These are phyloP conservation scores for Columba janthina DNA, from an alignment of 2,113 vertebrate genomes.

Conservation along the genomic window DNA sequence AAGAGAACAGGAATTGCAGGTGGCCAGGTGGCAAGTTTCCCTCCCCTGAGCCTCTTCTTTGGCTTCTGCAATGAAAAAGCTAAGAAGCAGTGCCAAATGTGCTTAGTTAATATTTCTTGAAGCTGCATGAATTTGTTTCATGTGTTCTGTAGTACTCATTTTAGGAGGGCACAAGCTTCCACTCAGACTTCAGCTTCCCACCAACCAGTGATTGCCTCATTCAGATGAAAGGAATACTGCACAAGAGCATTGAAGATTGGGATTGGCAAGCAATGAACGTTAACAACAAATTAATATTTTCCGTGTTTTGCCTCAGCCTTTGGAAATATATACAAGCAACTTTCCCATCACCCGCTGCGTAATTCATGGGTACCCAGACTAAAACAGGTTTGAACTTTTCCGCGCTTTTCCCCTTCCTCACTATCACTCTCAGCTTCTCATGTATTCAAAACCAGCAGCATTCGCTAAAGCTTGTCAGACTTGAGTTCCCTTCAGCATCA, in stretches of 20 bases:
- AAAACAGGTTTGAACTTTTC: not conserved
- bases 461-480: not conserved
- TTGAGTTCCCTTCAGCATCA: not conserved
- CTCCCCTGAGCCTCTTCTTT: not conserved
- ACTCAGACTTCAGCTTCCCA: not conserved
- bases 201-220: not conserved
- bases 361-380: not conserved
- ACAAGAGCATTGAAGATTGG: not conserved
- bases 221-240: not conserved
- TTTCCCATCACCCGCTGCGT: not conserved
- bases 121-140: not conserved
- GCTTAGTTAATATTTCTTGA: not conserved
- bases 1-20: not conserved
- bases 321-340: not conserved
- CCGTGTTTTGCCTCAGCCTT: not conserved
- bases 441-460: not conserved
- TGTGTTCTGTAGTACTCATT: not conserved
- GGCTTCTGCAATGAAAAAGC: not conserved
- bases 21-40: not conserved
- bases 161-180: not conserved
- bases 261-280: not conserved
- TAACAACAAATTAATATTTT: not conserved
- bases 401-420: not conserved
- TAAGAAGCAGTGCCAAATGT: not conserved
- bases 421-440: not conserved